phyloP scores from a whole-genome alignment of 1,140 invertebrate species.

The Asbolus verrucosus region DNA sequence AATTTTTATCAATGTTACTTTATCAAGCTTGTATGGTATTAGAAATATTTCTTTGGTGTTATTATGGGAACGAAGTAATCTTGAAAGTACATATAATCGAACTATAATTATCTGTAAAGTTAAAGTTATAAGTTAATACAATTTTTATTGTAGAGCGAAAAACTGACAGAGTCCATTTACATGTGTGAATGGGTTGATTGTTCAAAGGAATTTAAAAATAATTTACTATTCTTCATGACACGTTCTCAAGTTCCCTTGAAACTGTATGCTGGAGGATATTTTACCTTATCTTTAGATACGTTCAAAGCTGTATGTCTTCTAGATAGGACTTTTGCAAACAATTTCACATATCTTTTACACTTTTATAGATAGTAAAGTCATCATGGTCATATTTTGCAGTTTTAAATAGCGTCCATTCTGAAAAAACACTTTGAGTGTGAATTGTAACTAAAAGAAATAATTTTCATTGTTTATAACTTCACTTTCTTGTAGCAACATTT shows the following conservation, averaged over 20 bases:
- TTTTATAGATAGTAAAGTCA: conserved; percentile 48
- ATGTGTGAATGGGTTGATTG: conserved; percentile 53
- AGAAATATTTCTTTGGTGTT: conserved; percentile 59
- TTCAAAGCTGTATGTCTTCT: conserved; percentile 49
- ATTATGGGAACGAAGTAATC: conserved; percentile 60
- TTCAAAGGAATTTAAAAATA: conserved; percentile 48
- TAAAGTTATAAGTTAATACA: conserved; percentile 10
- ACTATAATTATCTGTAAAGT: neutral
- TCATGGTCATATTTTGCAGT: conserved; percentile 50
- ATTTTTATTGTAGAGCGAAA: conserved; percentile 52
- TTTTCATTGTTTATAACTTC: too few relatives aligned
- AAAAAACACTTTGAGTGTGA: too few relatives aligned
- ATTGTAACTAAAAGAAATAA: too few relatives aligned
- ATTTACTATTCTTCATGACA: conserved; percentile 55
- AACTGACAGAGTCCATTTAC: conserved; percentile 49
- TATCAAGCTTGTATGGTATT: conserved; percentile 58
- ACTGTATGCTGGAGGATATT: conserved; percentile 53
- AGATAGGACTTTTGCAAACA: neutral
- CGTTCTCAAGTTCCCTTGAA: conserved; percentile 51
- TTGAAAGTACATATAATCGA: conserved; percentile 53
- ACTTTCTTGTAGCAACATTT: too few relatives aligned
- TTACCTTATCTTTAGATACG: conserved; percentile 53
- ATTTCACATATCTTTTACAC: too few relatives aligned
- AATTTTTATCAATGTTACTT: conserved; percentile 57
- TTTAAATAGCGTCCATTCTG: conserved; percentile 16